Evolutionary conservation across 2,888 invertebrate genomes (phyloP).

Genomic region (Iselma pallidipennis): DNA sequence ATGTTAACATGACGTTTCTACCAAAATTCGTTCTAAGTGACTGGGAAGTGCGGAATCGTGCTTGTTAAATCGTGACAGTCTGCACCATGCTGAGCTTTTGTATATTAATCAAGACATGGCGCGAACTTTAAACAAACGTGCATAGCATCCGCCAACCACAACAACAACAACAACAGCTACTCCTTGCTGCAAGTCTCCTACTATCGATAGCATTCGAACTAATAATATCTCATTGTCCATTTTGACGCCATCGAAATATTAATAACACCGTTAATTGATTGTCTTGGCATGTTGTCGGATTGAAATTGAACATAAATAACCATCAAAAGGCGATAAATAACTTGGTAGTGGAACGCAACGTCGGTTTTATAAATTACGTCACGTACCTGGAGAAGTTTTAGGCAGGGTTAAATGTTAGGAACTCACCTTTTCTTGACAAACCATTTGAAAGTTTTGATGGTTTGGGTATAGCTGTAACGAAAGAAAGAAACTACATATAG

Average conservation of each 20-base stretch:
- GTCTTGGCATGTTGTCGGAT: slow-evolving; percentile 11
- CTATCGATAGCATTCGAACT: not conserved
- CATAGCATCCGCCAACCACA: not conserved
- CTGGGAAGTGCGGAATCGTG: slow-evolving; percentile 46
- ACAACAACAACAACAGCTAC: not conserved
- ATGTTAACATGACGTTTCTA: slow-evolving; percentile 46
- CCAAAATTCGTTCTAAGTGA: slow-evolving; percentile 47
- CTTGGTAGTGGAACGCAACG: slow-evolving; percentile 1
- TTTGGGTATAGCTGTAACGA: slow-evolving; percentile 39
- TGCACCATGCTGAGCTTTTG: slow-evolving; percentile 46
- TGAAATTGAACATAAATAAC: slow-evolving; percentile 23
- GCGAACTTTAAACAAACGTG: slow-evolving; percentile 27
- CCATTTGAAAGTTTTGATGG: slow-evolving; percentile 54
- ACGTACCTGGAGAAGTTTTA: slow-evolving; percentile 26
- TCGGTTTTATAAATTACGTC: slow-evolving; percentile 30
- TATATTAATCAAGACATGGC: slow-evolving; percentile 42
- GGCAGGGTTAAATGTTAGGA: slow-evolving; percentile 24
- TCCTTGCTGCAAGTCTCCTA: not conserved
- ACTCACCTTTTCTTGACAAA: slow-evolving; percentile 41
- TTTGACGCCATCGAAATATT: slow-evolving; percentile 6
- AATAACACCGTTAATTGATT: slow-evolving; percentile 25
- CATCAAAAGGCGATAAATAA: slow-evolving; percentile 23
- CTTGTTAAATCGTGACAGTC: slow-evolving; percentile 48
- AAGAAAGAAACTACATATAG: slow-evolving; percentile 17
- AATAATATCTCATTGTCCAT: not conserved